Conservation (phyloP, 1,140 invertebrate species). For the Homalodisca vitripennis region DNA sequence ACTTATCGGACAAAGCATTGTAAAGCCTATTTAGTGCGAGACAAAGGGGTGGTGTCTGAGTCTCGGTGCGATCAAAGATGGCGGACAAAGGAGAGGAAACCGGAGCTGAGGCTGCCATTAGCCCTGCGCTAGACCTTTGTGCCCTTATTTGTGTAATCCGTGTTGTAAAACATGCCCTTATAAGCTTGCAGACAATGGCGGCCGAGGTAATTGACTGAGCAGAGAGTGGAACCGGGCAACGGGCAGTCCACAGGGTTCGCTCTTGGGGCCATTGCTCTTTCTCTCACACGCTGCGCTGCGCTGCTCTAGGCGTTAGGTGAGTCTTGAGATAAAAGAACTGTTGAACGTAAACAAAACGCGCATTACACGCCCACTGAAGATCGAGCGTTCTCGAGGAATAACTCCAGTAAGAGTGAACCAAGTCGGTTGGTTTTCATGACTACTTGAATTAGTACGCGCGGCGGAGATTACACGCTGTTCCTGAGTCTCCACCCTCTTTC, state of each 20-base stretch:
- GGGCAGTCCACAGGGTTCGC: background rate
- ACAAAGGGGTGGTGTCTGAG: too few species aligned
- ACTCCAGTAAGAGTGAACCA: too few species aligned
- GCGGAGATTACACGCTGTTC: too few species aligned
- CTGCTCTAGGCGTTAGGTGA: background rate
- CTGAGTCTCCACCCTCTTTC: too few species aligned
- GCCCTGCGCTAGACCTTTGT: constrained; percentile 5
- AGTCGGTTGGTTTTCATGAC: too few species aligned
- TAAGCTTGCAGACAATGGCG: constrained; percentile 10
- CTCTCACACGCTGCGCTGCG: background rate
- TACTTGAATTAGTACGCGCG: too few species aligned
- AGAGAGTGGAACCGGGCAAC: background rate
- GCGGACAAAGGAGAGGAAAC: constrained; percentile 21
- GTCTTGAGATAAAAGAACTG: background rate
- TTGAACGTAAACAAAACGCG: background rate
- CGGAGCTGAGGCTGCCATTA: constrained; percentile 19
- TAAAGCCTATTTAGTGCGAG: too few species aligned
- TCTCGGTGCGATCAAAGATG: constrained; percentile 21
- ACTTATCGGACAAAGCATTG: too few species aligned
- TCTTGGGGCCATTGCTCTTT: background rate
- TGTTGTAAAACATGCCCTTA: constrained; percentile 26
- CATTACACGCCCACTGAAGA: background rate
- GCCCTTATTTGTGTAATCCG: constrained; percentile 12
- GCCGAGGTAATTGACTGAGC: background rate
- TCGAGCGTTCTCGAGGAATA: too few species aligned